phyloP scores from a whole-genome alignment of 2,113 vertebrate genomes.

The Cyphomyrus discorhynchus region DNA sequence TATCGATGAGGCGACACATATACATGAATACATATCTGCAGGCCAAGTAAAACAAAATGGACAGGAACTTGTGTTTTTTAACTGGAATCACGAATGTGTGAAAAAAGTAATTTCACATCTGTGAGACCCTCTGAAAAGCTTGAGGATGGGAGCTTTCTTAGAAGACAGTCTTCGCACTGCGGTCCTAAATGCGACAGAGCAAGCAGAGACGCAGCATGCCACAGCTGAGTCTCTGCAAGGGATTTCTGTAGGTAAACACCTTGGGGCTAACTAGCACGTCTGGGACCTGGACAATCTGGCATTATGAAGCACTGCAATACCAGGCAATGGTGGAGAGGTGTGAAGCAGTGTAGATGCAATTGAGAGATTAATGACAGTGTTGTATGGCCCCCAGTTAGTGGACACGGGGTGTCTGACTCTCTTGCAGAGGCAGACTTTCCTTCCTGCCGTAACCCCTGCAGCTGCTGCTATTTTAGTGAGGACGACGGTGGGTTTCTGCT shows the following conservation, averaged over 20 bases:
- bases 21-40: background rate
- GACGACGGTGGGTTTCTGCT: background rate
- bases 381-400: background rate
- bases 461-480: background rate
- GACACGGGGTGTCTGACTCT: background rate
- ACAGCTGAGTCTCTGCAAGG: background rate
- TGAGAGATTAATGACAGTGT: background rate
- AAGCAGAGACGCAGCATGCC: background rate
- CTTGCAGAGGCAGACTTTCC: background rate
- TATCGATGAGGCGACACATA: background rate
- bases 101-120: background rate
- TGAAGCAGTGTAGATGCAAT: background rate
- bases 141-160: background rate
- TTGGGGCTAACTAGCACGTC: background rate
- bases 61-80: background rate
- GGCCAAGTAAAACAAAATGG: background rate
- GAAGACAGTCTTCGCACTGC: background rate
- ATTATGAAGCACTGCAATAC: background rate
- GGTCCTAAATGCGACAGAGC: background rate
- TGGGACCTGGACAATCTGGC: background rate
- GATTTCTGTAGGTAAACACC: background rate
- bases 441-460: background rate
- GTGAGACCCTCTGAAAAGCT: background rate
- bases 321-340: background rate
- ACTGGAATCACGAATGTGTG: background rate